These are phyloP conservation scores for Erebia aethiops DNA, from an alignment of 2,888 invertebrate species.

Conservation along the genomic window DNA sequence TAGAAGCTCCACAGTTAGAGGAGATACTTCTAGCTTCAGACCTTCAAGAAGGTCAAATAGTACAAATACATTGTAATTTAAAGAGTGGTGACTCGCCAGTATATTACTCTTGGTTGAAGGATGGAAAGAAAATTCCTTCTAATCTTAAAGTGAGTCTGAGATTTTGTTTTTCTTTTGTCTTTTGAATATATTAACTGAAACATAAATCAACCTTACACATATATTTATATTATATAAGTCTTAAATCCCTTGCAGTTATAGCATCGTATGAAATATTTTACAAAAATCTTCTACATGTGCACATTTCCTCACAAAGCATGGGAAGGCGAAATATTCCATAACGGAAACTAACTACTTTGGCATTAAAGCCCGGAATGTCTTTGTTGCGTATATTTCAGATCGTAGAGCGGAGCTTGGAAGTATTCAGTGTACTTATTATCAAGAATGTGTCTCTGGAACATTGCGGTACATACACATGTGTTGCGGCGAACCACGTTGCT, in stretches of 20 bases:
- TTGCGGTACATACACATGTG: conserved; percentile 88
- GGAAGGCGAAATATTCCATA: conserved; percentile 23
- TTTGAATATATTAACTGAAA: background rate
- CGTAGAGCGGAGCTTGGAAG: conserved; percentile 86
- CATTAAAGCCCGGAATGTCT: conserved; percentile 34
- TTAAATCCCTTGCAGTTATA: background rate
- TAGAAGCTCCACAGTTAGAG: conserved; percentile 90
- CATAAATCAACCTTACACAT: too few species aligned
- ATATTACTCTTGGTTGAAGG: conserved; percentile 87
- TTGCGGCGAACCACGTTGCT: conserved; percentile 88
- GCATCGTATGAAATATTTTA: background rate
- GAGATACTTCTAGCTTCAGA: conserved; percentile 91
- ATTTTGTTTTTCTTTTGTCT: background rate
- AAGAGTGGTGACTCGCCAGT: conserved; percentile 88
- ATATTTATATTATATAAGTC: background rate
- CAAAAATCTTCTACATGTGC: conserved; percentile 19
- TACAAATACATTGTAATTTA: conserved; percentile 91
- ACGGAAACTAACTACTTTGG: conserved; percentile 22
- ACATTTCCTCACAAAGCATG: conserved; percentile 15
- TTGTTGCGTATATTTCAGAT: conserved; percentile 64
- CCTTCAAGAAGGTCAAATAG: conserved; percentile 91
- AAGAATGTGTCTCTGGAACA: conserved; percentile 88
- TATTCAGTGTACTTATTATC: conserved; percentile 87
- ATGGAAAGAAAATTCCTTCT: conserved; percentile 85
- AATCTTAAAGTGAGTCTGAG: conserved; percentile 82